Evolutionary conservation across 1,140 invertebrate genomes (phyloP), one percentile per base, ranked within the genome.

Genomic region (Ruditapes philippinarum): DNA sequence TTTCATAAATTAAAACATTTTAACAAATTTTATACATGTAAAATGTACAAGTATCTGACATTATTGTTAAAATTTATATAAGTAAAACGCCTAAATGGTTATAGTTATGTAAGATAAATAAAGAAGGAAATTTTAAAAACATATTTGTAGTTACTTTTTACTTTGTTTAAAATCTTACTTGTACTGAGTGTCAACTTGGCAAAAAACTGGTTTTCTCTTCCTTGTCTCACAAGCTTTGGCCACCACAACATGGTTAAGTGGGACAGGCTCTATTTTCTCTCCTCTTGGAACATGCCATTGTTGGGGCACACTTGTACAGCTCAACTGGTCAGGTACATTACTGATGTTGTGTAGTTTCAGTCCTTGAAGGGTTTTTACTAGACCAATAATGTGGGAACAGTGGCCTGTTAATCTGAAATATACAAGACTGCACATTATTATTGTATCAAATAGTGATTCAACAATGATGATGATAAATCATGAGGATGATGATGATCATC

Each of bases 281-380:
- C 90, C 87, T 33, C 89, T 73, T 36, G 89, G 84, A 25, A 90
- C 33, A 90, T 91, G 88, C 74, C 91, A 90, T 42, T 84, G 84
- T 38, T 90, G 91, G 22, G 83, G 91, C 1, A 91, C 42, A 49
- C 89, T 90, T 54, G 88, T 90, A 62, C 80, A 85, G 38, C 90
- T 91, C 22, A 76, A 81, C 33, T 91, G 70, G 25, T 89, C 88
- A 40, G 85, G 88, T 0, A 90, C 80, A 57, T 42, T 36, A 0
- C 36, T 45, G 33, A 84, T 85, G 60, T 90, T 90, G 31, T 84
- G 88, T 0, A 90, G 74, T 65, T 90, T 90, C 11, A 91, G 90
- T 4, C 88, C 88, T 38, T 90, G 79, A 17, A 91, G 51, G 0
- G 62, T 51, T 45, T 91, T 91, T 0, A 91, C 0, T 11, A 91